Conservation (phyloP, 1,140 invertebrate species). For the Panagrolaimus sp. region DNA sequence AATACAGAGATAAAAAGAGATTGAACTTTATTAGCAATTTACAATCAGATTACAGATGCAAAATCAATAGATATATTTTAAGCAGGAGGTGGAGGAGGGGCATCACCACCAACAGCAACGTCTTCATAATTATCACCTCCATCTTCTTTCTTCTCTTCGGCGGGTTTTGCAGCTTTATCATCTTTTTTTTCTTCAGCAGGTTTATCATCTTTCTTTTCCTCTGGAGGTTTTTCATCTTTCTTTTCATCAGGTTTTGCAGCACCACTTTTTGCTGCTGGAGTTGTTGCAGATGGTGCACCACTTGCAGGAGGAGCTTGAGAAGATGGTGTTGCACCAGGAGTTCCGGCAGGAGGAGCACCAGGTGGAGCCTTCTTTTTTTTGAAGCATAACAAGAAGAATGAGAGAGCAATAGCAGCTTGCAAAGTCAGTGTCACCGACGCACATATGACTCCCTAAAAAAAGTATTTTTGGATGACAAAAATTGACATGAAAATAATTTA, state of each 20-base stretch:
- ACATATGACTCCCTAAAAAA: too few relatives aligned
- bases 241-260: slow-evolving; percentile 13
- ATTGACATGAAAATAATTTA: too few relatives aligned
- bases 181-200: slow-evolving; percentile 16
- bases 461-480: too few relatives aligned
- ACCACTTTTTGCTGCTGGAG: background rate
- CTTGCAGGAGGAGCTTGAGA: background rate
- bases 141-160: slow-evolving; percentile 11
- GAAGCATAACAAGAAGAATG: too few relatives aligned
- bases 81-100: slow-evolving; percentile 8
- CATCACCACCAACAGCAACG: slow-evolving; percentile 16
- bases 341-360: background rate
- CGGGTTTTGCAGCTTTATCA: slow-evolving; percentile 1
- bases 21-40: too few relatives aligned
- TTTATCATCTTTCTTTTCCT: slow-evolving; percentile 14
- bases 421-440: too few relatives aligned
- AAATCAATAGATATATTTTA: background rate
- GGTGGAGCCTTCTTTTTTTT: background rate
- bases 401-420: too few relatives aligned
- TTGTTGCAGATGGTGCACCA: background rate
- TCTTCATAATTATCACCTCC: slow-evolving; percentile 14
- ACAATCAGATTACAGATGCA: too few relatives aligned
- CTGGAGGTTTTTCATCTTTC: slow-evolving; percentile 2
- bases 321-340: background rate
- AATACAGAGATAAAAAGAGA: too few relatives aligned